Evolutionary conservation across 2,113 vertebrate species (phyloP).

Genomic region (Hypomesus transpacificus): DNA sequence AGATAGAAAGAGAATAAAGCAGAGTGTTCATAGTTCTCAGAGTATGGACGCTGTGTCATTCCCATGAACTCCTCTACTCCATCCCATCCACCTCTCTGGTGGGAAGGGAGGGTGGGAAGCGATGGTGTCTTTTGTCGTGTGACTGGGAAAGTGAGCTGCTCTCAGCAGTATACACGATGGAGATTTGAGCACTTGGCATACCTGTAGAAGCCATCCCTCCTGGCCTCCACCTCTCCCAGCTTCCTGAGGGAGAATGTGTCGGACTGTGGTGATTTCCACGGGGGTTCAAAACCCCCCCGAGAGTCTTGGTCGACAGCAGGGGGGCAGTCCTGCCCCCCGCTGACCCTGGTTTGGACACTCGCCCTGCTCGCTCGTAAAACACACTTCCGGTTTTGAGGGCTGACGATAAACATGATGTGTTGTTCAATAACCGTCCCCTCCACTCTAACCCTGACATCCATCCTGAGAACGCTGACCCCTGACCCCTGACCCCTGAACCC

Average conservation of each 20-base stretch:
- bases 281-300: slow-evolving; percentile 11
- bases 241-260: slow-evolving; percentile 2
- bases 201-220: slow-evolving; percentile 35
- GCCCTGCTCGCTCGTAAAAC: slow-evolving; percentile 8
- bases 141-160: slow-evolving; percentile 25
- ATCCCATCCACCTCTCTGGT: slow-evolving; percentile 19
- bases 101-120: slow-evolving; percentile 14
- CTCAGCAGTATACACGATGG: slow-evolving; percentile 51
- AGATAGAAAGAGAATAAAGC: slow-evolving; percentile 17
- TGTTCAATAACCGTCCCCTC: slow-evolving; percentile 41
- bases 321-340: slow-evolving; percentile 16
- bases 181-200: slow-evolving; percentile 27
- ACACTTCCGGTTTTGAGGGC: slow-evolving; percentile 44
- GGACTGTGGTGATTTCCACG: slow-evolving; percentile 27
- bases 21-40: slow-evolving; percentile 24
- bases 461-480: slow-evolving; percentile 41
- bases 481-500: slow-evolving; percentile 30
- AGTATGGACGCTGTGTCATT: slow-evolving; percentile 13
- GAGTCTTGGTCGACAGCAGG: slow-evolving; percentile 17
- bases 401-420: slow-evolving; percentile 53
- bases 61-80: slow-evolving; percentile 1
- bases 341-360: slow-evolving; percentile 13
- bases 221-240: slow-evolving; percentile 21
- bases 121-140: slow-evolving; percentile 17
- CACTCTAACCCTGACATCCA: slow-evolving; percentile 30